Base-by-base conservation (phyloP, 2,797 vertebrate species). In the Craterocephalus amniculus region DNA sequence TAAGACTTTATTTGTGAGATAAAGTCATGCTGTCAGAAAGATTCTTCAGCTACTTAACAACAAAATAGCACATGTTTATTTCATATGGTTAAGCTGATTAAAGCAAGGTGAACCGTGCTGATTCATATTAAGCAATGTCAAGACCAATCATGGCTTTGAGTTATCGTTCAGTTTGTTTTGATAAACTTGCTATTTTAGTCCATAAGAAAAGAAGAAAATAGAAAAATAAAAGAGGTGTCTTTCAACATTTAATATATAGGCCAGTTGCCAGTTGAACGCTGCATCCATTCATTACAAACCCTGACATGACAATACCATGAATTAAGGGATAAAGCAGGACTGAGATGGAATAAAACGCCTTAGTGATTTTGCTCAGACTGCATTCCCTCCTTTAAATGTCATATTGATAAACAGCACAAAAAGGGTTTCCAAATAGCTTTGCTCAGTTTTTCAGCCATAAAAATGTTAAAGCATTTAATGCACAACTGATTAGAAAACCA, bases 401-500 rank as follows among this genome's bases (percentile, higher is more conserved):
- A 49, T 65, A 54, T 52, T 78, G 22, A 77, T 60, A 54, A 27
- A 45, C 0, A 57, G 8, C 18, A 43, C 22, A 67, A 31, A 58
- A 61, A 4, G 51, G 31, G 52, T 60, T 59, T 38, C 6, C 51
- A 36, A 67, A 31, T n/a, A 26, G 16, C 20, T 31, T 55, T 56
- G 12, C 52, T 70, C 16, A 52, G 24, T 45, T 48, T 45, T 76
- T 18, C 48, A 68, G 32, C 31, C 45, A 11, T 61, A 13, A 71
- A 4, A 4, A 10, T 49, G n/a, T 49, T 66, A 20, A 40, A 71
- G 14, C 55, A 32, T 31, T 7, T 36, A 62, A 43, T 48, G n/a
- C 18, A 27, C 20, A 63, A 36, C 4, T 1, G 4, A 70, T 55
- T 72, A 66, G 65, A 67, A 79, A 73, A 68, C 64, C 24, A 35